Evolutionary conservation across 2,888 invertebrate species (phyloP).

Genomic region (Dicyrtoma fusca): DNA sequence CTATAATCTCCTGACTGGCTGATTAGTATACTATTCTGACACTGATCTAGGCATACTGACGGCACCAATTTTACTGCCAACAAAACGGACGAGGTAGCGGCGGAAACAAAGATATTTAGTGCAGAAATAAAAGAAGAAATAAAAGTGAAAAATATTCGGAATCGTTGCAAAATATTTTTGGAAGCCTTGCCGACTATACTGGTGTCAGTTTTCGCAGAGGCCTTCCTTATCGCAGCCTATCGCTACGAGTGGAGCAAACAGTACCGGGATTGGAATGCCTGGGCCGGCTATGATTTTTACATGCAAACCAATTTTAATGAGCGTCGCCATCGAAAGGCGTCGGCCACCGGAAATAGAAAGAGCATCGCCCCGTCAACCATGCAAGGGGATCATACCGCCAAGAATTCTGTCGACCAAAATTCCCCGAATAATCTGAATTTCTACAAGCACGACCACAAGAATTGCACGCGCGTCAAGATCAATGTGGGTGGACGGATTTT

Average conservation of each 20-base stretch:
- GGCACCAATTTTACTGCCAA: no score
- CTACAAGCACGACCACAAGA: slow-evolving; percentile 32
- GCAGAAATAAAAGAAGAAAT: no score
- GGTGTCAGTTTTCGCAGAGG: slow-evolving; percentile 10
- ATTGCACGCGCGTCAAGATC: slow-evolving; percentile 32
- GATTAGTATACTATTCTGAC: no score
- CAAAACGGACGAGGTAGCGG: no score
- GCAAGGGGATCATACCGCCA: neutral
- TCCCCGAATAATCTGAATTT: neutral
- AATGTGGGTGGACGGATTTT: slow-evolving; percentile 38
- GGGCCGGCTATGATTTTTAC: neutral
- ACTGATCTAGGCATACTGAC: no score
- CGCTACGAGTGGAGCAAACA: slow-evolving; percentile 17
- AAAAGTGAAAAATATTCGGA: no score
- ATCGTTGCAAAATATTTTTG: no score
- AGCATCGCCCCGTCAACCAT: neutral
- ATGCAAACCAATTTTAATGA: neutral
- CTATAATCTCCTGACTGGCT: no score
- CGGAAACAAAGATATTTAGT: no score
- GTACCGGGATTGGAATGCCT: slow-evolving; percentile 12
- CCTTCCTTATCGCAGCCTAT: slow-evolving; percentile 5
- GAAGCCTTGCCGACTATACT: no score
- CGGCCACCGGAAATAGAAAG: no score
- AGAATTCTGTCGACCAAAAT: neutral
- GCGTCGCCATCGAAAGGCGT: neutral